Evolutionary conservation across 2,113 vertebrate genomes (phyloP).

Genomic region (Pao palembangensis): DNA sequence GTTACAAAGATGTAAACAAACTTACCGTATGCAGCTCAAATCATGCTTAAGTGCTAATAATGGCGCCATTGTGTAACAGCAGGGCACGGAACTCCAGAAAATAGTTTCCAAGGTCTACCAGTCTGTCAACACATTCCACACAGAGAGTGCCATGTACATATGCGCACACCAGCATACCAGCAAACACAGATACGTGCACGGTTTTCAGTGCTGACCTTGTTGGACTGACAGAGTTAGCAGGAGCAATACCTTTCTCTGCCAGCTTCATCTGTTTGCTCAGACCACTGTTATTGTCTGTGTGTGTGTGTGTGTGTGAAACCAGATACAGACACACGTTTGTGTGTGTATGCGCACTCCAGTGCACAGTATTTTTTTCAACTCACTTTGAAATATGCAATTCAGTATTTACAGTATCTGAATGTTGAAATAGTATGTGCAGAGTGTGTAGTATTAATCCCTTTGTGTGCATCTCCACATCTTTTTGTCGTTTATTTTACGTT

Average conservation of each 20-base stretch:
- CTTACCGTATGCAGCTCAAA: too few species aligned
- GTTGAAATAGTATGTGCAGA: too few species aligned
- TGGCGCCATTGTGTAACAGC: neutral
- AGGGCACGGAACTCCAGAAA: conserved; percentile 7
- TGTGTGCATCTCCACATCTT: neutral
- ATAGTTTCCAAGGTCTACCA: conserved; percentile 37
- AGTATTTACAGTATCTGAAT: conserved; percentile 13
- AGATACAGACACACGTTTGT: too few species aligned
- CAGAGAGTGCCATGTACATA: conserved; percentile 16
- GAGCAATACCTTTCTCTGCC: conserved; percentile 58
- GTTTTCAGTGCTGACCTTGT: conserved; percentile 63
- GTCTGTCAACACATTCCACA: conserved; percentile 18
- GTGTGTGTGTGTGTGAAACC: too few species aligned
- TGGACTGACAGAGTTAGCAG: conserved; percentile 51
- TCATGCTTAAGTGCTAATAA: too few species aligned
- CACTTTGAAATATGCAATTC: conserved; percentile 27
- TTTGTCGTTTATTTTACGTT: neutral
- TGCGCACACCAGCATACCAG: conserved; percentile 19
- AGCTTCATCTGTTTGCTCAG: conserved; percentile 60
- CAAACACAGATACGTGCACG: conserved; percentile 14
- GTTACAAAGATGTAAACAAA: too few species aligned
- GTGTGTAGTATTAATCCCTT: too few species aligned
- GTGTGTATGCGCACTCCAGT: neutral
- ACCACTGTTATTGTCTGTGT: conserved; percentile 12
- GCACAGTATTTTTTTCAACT: conserved; percentile 18